Evolutionary conservation across 2,888 invertebrate genomes (phyloP), one percentile per base, ranked within the genome.

Genomic region (Polymixis flavicincta): DNA sequence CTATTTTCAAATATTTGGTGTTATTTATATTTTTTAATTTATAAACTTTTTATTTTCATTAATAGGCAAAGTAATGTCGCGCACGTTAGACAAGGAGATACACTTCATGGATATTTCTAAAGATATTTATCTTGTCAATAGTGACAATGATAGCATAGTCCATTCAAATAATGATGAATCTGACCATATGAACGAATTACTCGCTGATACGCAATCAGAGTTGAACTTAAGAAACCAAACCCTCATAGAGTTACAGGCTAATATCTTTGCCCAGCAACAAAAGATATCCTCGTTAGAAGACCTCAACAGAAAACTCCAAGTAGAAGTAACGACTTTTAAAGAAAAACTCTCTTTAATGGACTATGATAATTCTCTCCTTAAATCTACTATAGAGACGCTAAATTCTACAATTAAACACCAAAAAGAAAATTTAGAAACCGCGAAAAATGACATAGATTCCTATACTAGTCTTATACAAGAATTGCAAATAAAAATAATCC

Each of bases 101-200:
- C 79, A 85, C 55, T 93, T 94, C 69, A 92, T 95, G 90, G 93
- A 95, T 74, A 90, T 93, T 84, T 93, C 94, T 50, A 94, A 92
- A 89, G 94, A 94, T 69, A 91, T 94, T 76, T 94, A 93, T 37
- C 86, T 93, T 83, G 92, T 94, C 48, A 92, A 92, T 80, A 95
- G 93, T 87, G 94, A 94, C 78, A 92, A 84, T 76, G 95, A 95
- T 83, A 91, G 91, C 86, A 82, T 90, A 68, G 79, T 83, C 28
- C 87, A 88, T 74, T 55, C 89, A 57, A 90, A 91, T 67, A 88
- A 89, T 65, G 89, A 89, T 64, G 90, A 89, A 67, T 76, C 88
- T 4, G 83, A 86, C 57, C 87, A 82, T 86, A 65, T 90, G 90
- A 78, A 79, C 71, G 85, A 89, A 37, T 80, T 92, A 60, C 78